These are phyloP conservation scores for Diachasmimorpha longicaudata DNA, from an alignment of 1,140 invertebrate species.

Conservation along the genomic window DNA sequence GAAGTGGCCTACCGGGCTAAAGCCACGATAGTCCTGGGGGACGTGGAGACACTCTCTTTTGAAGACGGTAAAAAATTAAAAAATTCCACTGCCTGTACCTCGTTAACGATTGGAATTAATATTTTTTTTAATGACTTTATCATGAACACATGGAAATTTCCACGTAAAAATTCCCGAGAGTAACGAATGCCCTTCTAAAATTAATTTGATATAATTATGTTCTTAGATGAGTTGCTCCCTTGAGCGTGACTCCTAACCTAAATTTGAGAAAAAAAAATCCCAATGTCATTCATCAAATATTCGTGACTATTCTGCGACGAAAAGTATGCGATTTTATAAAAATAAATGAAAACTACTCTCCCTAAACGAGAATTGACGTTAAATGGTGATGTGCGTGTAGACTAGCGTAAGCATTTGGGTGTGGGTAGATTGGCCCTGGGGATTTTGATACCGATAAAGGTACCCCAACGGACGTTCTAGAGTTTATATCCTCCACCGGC, in stretches of 20 bases:
- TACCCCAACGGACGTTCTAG: background rate
- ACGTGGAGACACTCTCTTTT: constrained; percentile 1
- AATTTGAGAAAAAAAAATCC: background rate
- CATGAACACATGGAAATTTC: too few species aligned
- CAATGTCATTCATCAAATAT: background rate
- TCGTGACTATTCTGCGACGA: background rate
- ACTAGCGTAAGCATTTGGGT: background rate
- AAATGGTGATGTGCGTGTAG: background rate
- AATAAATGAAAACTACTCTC: background rate
- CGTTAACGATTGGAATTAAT: too few species aligned
- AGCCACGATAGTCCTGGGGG: constrained; percentile 4
- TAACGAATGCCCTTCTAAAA: too few species aligned
- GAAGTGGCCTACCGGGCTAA: constrained; percentile 14
- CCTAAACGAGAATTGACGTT: background rate
- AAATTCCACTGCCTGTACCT: background rate
- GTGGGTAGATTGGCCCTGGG: background rate
- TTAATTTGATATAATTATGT: too few species aligned
- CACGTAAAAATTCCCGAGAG: too few species aligned
- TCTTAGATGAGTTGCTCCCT: background rate
- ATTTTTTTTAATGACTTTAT: too few species aligned
- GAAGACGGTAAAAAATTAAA: background rate
- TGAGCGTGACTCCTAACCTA: background rate
- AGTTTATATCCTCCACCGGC: background rate
- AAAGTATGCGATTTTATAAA: background rate
- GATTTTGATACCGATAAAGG: background rate